These are phyloP conservation scores for Drosophila miranda DNA, from an alignment of 1,140 invertebrate genomes.

Conservation along the genomic window DNA sequence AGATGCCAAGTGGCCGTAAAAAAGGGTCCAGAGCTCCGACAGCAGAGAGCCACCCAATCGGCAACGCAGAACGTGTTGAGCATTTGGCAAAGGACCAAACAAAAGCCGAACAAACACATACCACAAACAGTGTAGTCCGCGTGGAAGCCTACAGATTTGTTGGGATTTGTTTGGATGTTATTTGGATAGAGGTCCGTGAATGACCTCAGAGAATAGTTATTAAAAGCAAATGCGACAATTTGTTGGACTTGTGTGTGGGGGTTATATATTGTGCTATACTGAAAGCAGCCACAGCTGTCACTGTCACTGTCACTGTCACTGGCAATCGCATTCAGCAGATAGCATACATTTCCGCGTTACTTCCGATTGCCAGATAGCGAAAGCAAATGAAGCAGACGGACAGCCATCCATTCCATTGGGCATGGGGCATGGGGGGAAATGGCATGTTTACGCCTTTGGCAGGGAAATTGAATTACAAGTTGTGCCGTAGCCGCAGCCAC, in stretches of 20 bases:
- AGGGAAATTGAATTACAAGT: conserved; percentile 63
- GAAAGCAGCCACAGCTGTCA: conserved; percentile 37
- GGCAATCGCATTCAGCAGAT: conserved; percentile 25
- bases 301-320: conserved; percentile 13
- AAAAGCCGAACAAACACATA: conserved; percentile 33
- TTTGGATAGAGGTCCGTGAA: no score
- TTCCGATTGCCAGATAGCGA: conserved; percentile 27
- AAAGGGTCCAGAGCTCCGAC: conserved; percentile 19
- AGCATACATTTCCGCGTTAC: conserved; percentile 42
- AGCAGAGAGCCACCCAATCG: neutral
- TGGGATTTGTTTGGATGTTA: conserved; percentile 35
- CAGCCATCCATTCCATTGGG: no score
- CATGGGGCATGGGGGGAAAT: neutral
- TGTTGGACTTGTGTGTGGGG: conserved; percentile 16
- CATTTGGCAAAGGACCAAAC: conserved; percentile 56
- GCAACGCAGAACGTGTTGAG: conserved; percentile 62
- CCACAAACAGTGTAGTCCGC: conserved; percentile 8
- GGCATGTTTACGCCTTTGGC: conserved; percentile 13
- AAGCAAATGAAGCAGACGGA: neutral
- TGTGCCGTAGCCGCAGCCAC: conserved; percentile 10
- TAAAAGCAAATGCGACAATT: conserved; percentile 39
- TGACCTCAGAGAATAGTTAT: conserved; percentile 31
- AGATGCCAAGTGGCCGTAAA: conserved; percentile 59
- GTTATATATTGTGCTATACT: neutral
- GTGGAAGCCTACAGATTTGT: conserved; percentile 29